These are phyloP conservation scores for Pseudocheirus occidentalis DNA, from an alignment of 2,797 vertebrate species.

Conservation along the genomic window DNA sequence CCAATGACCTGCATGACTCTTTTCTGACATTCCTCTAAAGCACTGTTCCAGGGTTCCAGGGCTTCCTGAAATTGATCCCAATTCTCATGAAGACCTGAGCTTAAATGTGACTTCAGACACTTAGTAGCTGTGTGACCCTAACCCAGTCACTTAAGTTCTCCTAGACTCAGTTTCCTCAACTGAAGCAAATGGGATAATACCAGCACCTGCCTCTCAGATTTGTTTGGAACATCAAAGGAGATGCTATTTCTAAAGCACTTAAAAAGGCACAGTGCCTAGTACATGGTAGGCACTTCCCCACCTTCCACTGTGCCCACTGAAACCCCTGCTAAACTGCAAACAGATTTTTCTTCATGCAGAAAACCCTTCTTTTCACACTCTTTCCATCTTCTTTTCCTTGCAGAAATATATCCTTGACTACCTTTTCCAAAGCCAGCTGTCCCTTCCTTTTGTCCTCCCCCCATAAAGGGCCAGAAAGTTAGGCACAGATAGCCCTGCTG, in stretches of 20 bases:
- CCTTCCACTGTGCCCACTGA: not conserved
- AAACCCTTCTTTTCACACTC: not conserved
- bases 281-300: not conserved
- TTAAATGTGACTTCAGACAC: not conserved
- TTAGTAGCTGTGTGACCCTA: not conserved
- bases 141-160: not conserved
- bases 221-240: not conserved
- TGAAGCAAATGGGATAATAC: not conserved
- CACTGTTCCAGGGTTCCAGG: fast-evolving
- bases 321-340: not conserved
- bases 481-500: too few species aligned
- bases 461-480: too few species aligned
- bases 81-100: not conserved
- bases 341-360: not conserved
- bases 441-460: too few species aligned
- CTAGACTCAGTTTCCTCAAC: not conserved
- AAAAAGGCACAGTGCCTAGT: not conserved
- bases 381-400: not conserved
- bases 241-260: not conserved
- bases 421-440: too few species aligned
- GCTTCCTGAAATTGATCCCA: not conserved
- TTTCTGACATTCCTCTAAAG: not conserved
- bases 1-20: not conserved
- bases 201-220: not conserved
- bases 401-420: too few species aligned